Conservation (phyloP, 2,797 vertebrate genomes). For the Perodicticus potto region DNA sequence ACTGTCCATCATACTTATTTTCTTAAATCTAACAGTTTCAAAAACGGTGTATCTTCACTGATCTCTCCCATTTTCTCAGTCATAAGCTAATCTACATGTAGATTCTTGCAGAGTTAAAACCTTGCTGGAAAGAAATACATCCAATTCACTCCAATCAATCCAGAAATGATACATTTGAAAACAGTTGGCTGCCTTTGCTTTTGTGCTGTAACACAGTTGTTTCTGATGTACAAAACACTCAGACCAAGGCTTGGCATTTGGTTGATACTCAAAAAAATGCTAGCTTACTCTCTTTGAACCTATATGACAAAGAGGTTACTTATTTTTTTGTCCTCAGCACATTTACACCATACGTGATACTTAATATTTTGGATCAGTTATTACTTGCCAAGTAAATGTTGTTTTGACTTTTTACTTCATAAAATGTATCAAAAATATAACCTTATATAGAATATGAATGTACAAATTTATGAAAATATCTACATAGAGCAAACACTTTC, state of each 20-base stretch:
- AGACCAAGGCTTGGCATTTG: not conserved
- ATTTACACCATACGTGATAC: not conserved
- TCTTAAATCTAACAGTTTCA: not conserved
- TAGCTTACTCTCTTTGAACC: not conserved
- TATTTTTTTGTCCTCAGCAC: not conserved
- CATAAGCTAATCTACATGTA: not conserved
- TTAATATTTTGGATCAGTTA: not conserved
- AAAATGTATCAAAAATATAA: not conserved
- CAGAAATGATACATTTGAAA: not conserved
- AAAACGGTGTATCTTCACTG: not conserved
- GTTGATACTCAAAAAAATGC: not conserved
- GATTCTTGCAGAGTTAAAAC: not conserved
- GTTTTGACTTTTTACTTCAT: not conserved
- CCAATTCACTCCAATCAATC: not conserved
- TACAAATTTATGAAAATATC: not conserved
- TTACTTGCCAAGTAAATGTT: not conserved
- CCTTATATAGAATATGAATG: not conserved
- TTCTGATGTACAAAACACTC: not conserved
- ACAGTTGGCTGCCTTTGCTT: not conserved
- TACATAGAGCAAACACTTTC: not conserved
- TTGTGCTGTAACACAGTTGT: not conserved
- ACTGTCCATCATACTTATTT: not conserved
- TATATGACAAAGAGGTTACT: not conserved
- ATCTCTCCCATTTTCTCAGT: not conserved
- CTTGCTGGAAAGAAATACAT: not conserved